Evolutionary conservation across 2,113 vertebrate genomes (phyloP), one percentile per base, ranked within the genome.

Genomic region (Puntigrus tetrazona): DNA sequence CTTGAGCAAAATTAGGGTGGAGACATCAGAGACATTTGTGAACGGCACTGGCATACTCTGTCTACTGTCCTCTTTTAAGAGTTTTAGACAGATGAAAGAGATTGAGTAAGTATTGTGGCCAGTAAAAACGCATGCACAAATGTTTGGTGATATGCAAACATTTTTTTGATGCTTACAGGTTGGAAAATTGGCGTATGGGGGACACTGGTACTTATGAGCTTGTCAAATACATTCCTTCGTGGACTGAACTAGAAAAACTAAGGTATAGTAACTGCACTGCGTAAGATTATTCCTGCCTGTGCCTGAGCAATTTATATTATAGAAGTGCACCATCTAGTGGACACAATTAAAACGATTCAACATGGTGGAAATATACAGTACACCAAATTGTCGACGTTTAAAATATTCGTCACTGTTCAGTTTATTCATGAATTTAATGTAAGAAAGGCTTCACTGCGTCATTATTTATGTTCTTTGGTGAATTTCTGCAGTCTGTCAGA

Each of bases 161-260:
- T 55, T 70, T 45, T 77, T 31, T 4, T 87, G 29, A 70, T 13
- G 29, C 65, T 89, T 89, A 43, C 92, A 98, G 97, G 85, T 89
- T 98, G 91, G 94, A 93, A 22, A 86, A 92, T 87, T 95, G 95
- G 90, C 84, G 90, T 82, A 95, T 97, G 65, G 91, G 91, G 72
- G 92, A 96, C 27, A 3, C n/a, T 3, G 96, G 95, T 16, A 81
- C 94, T 79, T 87, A 90, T 79, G 88, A 90, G 84, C 89, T 98
- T 41, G 93, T 90, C 18, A 86, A 87, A 82, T 38, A 92, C 45
- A 88, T 98, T 63, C 91, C 90, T 0, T n/a, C 27, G 27, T 94
- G 96, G 94, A 91, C 88, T 1, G 84, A 90, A 36, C 91, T 98
- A 79, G 93, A 89, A 85, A 95, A 88, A 76, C 88, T 99, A 20